Percentiles rank a stretch among this genome's conserved stretches.
phyloP scores from a whole-genome alignment of 2,113 vertebrate genomes.

The Myrmecobius fasciatus region DNA sequence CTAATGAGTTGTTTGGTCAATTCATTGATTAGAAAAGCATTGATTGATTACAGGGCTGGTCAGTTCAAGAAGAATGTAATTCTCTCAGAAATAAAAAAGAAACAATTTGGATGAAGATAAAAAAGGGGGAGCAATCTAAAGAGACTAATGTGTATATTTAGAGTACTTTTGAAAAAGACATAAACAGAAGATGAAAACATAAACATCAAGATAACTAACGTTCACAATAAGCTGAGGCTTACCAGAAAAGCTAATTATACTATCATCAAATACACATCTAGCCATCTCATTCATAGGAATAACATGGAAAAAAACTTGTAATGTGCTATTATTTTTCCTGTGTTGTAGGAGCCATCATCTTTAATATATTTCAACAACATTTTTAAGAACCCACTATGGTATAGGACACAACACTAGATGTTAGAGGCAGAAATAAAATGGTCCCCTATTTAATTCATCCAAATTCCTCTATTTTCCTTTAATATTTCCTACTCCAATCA shows the following conservation, averaged over 20 bases:
- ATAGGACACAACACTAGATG: not conserved
- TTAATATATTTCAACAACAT: too few relatives aligned
- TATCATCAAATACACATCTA: not conserved
- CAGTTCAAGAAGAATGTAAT: not conserved
- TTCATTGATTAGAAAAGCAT: not conserved
- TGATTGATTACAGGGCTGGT: not conserved
- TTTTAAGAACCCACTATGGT: too few relatives aligned
- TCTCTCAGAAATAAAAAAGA: not conserved
- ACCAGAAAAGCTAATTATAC: not conserved
- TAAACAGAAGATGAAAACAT: not conserved
- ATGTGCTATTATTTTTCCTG: not conserved
- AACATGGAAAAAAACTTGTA: not conserved
- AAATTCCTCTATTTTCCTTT: not conserved
- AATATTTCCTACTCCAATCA: too few relatives aligned
- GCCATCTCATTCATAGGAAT: not conserved
- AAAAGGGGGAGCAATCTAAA: not conserved
- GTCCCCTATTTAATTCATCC: not conserved
- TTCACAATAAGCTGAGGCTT: not conserved
- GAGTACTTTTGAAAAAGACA: not conserved
- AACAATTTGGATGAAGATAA: not conserved
- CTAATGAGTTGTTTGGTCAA: not conserved
- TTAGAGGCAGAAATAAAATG: not conserved
- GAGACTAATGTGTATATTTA: not conserved
- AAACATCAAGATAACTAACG: not conserved
- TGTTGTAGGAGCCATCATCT: not conserved